phyloP scores from a whole-genome alignment of 2,113 vertebrate species.

The Chionomys nivalis region DNA sequence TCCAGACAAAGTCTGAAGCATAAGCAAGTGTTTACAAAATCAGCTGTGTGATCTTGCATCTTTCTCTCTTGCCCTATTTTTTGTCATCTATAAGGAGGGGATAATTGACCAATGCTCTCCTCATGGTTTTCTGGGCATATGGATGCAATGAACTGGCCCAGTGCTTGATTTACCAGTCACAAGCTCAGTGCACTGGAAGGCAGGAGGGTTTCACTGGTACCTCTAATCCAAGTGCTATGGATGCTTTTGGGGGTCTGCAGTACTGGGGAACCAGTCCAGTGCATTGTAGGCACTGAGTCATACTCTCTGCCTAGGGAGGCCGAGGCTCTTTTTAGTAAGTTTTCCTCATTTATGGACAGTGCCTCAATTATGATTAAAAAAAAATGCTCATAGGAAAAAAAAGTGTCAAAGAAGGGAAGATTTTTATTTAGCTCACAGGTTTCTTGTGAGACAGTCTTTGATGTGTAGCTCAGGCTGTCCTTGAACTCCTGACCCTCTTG shows the following conservation, averaged over 20 bases:
- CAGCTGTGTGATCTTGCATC: neutral
- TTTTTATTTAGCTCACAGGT: neutral
- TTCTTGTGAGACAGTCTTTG: neutral
- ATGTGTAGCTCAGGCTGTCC: neutral
- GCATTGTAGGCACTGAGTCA: neutral
- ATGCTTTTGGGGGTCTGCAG: neutral
- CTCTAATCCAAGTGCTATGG: neutral
- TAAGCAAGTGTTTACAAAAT: neutral
- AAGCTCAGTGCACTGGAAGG: neutral
- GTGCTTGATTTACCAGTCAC: neutral
- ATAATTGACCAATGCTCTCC: neutral
- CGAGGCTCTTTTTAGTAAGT: neutral
- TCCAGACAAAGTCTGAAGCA: conserved; percentile 14
- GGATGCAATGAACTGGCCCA: neutral
- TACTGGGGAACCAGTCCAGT: neutral
- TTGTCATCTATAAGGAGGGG: neutral
- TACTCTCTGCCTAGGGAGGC: neutral
- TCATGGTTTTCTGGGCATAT: neutral
- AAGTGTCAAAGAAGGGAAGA: conserved; percentile 39
- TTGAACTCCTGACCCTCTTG: neutral
- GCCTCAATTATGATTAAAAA: neutral
- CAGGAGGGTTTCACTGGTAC: neutral
- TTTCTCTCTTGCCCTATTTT: neutral
- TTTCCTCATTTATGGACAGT: neutral
- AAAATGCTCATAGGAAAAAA: neutral